Evolutionary conservation across 1,140 invertebrate genomes (phyloP), one percentile per base, ranked within the genome.

Genomic region (Panulirus ornatus): DNA sequence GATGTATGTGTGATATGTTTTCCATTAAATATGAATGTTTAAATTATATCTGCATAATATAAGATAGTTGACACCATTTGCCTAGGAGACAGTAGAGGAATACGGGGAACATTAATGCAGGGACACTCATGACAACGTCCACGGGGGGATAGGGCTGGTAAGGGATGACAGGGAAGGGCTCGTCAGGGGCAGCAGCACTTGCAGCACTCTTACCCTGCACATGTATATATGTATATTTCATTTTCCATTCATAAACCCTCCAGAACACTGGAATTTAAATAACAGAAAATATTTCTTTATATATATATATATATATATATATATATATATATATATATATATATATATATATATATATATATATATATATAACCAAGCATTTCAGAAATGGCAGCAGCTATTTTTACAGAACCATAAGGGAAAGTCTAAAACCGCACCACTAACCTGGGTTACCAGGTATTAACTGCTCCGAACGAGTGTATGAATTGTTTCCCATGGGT

Each of bases 101-200:
- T 51, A 44, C 14, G 85, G 88, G 81, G 76, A 54, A 84, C 88
- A 89, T 36, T 73, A 70, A 89, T 42, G 78, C 66, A 47, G n/a
- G 81, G 79, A 89, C 88, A 89, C 88, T 81, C 88, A 89, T 83
- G 42, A 89, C 88, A 89, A 89, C 88, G 88, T 82, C 81, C 88
- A 89, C 78, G 58, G 84, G 71, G 36, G 88, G 84, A 27, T 38
- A 14, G 27, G 42, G 70, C 34, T 78, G n/a, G 54, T 38, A 34
- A 47, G 73, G 79, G 73, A 58, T 76, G 66, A 76, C 70, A 73
- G 70, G 88, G 88, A 54, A 63, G 79, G 78, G 47, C n/a, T 36
- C 84, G 51, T 58, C 66, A 75, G 84, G 71, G 70, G 42, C 70
- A 86, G 47, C 42, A 66, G 63, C 63, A 82, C 88, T 54, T 54